These are phyloP conservation scores for Encarsia formosa DNA, from an alignment of 2,888 invertebrate species.

Conservation along the genomic window DNA sequence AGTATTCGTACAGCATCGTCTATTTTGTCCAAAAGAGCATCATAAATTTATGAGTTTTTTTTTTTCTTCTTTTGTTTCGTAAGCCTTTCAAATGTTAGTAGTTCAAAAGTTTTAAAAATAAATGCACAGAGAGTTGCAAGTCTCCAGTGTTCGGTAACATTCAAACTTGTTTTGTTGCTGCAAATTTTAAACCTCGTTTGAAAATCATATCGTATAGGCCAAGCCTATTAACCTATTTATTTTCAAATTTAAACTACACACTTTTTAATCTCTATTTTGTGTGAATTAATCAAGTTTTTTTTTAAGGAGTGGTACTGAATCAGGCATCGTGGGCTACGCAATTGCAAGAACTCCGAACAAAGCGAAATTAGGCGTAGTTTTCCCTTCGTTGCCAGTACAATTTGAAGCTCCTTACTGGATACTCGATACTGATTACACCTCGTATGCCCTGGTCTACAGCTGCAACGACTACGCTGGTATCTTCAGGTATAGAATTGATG, in stretches of 20 bases:
- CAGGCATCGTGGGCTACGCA: constrained; percentile 59
- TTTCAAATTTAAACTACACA: not conserved
- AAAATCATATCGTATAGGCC: too few relatives aligned
- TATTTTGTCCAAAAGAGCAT: not conserved
- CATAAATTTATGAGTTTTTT: too few relatives aligned
- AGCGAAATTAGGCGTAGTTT: constrained; percentile 61
- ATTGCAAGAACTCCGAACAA: constrained; percentile 55
- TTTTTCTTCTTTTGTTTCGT: constrained; percentile 2
- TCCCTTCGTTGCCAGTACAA: constrained; percentile 60
- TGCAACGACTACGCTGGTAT: constrained; percentile 58
- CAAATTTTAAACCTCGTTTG: too few relatives aligned
- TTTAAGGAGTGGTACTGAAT: constrained; percentile 56
- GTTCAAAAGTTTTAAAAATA: too few relatives aligned
- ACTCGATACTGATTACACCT: constrained; percentile 61
- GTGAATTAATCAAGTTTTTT: too few relatives aligned
- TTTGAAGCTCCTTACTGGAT: constrained; percentile 62
- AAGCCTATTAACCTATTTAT: too few relatives aligned
- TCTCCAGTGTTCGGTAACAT: too few relatives aligned
- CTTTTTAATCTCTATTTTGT: not conserved
- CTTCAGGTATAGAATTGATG: constrained; percentile 55
- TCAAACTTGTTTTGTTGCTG: too few relatives aligned
- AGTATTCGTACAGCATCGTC: constrained; percentile 35
- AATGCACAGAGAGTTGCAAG: too few relatives aligned
- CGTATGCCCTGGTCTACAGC: constrained; percentile 62
- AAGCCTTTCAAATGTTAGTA: too few relatives aligned